phyloP scores from a whole-genome alignment of 2,888 invertebrate genomes.

The Hydropsyche betteni region DNA sequence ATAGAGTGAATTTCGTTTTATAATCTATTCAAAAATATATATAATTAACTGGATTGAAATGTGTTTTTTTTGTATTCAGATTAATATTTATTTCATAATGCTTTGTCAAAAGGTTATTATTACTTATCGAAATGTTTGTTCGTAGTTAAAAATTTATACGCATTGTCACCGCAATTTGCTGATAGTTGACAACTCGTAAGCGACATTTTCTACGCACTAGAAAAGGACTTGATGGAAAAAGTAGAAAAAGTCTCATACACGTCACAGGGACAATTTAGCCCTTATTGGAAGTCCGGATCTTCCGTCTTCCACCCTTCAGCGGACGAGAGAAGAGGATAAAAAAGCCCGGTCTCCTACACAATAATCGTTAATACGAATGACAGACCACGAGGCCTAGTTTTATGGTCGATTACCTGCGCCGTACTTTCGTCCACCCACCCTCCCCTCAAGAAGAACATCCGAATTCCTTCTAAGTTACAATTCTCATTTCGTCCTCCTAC shows the following conservation, averaged over 20 bases:
- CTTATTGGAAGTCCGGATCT: constrained; percentile 25
- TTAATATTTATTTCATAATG: too few relatives aligned
- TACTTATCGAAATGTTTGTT: too few relatives aligned
- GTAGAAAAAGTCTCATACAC: too few relatives aligned
- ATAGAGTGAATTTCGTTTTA: neutral
- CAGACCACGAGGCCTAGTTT: constrained; percentile 50
- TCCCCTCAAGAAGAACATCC: neutral
- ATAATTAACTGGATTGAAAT: neutral
- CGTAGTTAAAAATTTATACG: too few relatives aligned
- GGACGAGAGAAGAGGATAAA: too few relatives aligned
- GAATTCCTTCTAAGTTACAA: constrained; percentile 29
- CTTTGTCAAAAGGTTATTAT: too few relatives aligned
- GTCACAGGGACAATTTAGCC: constrained; percentile 4
- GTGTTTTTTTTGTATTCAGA: too few relatives aligned
- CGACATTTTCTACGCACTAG: constrained; percentile 9
- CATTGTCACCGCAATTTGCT: too few relatives aligned
- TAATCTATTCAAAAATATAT: constrained; percentile 3
- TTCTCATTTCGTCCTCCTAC: constrained; percentile 20
- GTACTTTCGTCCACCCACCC: constrained; percentile 31
- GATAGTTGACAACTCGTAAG: neutral
- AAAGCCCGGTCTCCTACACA: constrained; percentile 45
- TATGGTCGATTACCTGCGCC: constrained; percentile 51
- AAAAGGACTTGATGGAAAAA: neutral
- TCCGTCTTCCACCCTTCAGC: constrained; percentile 8
- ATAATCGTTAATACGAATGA: constrained; percentile 52